Conservation (phyloP, 2,888 invertebrate species). For the Rhimphoctona megacephalus region DNA sequence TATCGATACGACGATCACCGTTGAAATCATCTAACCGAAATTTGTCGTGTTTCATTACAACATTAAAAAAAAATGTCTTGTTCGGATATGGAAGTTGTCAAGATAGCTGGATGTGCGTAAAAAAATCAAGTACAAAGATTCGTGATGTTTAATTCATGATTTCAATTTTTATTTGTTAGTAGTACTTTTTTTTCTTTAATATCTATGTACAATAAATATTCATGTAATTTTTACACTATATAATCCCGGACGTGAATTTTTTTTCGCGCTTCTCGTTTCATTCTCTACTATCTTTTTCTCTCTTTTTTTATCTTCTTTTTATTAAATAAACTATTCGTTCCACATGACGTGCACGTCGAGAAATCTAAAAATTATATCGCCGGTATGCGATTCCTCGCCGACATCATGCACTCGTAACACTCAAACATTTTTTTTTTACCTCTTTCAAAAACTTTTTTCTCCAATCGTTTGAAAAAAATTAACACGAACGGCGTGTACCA, state of each 20-base stretch:
- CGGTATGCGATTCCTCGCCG: constrained; percentile 74
- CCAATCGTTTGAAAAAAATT: constrained; percentile 78
- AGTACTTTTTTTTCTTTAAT: constrained; percentile 81
- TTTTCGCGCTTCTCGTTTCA: constrained; percentile 55
- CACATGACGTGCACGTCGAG: constrained; percentile 56
- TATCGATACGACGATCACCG: background rate
- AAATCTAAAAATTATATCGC: constrained; percentile 79
- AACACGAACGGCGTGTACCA: constrained; percentile 79
- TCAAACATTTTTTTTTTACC: constrained; percentile 56
- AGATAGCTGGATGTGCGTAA: background rate
- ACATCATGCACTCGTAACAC: constrained; percentile 51
- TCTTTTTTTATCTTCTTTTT: constrained; percentile 27
- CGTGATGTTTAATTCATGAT: constrained; percentile 77
- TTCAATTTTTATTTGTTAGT: constrained; percentile 84
- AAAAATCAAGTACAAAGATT: constrained; percentile 48
- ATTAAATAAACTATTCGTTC: constrained; percentile 47
- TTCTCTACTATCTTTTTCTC: constrained; percentile 51
- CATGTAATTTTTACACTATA: constrained; percentile 84
- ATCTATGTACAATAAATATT: constrained; percentile 85
- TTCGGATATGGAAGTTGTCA: constrained; percentile 5
- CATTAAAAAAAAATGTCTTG: background rate
- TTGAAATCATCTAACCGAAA: constrained; percentile 7
- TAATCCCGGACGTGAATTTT: constrained; percentile 73
- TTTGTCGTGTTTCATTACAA: constrained; percentile 1
- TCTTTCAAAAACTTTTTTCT: constrained; percentile 57